Evolutionary conservation across 1,140 invertebrate species (phyloP), one percentile per base, ranked within the genome.

Genomic region (Drosophila nigrodunni): DNA sequence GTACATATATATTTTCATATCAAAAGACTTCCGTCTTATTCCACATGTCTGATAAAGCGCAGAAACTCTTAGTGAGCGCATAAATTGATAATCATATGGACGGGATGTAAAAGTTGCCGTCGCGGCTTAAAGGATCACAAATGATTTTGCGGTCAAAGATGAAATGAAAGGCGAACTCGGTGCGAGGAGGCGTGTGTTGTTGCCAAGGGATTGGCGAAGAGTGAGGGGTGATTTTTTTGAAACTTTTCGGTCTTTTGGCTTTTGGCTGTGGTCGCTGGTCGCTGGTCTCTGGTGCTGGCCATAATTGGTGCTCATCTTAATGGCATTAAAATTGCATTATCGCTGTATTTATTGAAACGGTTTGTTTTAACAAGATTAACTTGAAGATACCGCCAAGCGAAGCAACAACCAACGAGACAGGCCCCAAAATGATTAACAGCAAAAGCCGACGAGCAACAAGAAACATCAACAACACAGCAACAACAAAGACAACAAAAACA

Each of bases 321-420:
- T 88, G 85, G 83, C 80, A 88, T 88, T 88, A 89, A 88, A 88
- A 88, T 88, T 88, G 83, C 83, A 88, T 88, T 88, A 88, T 88
- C 83, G 83, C 85, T 78, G 83, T 88, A 88, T 88, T 88, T 88
- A 88, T 88, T 88, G 83, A 89, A 88, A 88, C 83, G 83, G 83
- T 88, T 88, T 88, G 83, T 88, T 88, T 88, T 88, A 88, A 88
- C 83, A 88, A 88, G 83, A 88, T 88, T 88, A 88, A 89, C 77
- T 87, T 80, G 77, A 74, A 68, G 74, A 88, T 88, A 89, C 80
- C 67, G 78, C 30, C 79, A 72, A 67, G 62, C 49, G 30, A 52
- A 39, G 21, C 65, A 46, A 64, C 65, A 43, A 59, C 35, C 18
- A 60, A n/a, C 55, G 62, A 77, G 60, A 46, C 61, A 75, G 80